Evolutionary conservation across 2,888 invertebrate species (phyloP).

Genomic region (Germaria angustata): DNA sequence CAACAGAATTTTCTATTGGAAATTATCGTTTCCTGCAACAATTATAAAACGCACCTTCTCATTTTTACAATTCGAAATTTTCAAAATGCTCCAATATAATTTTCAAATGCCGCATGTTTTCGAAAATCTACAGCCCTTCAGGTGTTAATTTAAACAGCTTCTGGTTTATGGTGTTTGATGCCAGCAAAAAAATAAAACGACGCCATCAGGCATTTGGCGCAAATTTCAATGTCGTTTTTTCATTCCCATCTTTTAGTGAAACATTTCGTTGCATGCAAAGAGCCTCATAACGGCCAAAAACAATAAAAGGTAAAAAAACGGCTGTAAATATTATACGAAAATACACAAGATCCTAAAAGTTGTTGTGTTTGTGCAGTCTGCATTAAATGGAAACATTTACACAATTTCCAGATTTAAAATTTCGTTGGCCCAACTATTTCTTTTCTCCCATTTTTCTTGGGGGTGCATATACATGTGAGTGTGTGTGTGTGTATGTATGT

Average conservation of each 20-base stretch:
- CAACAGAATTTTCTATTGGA: no score
- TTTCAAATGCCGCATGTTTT: no score
- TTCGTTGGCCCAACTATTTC: constrained; percentile 10
- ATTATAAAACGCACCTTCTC: no score
- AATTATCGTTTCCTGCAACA: no score
- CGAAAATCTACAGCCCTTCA: background rate
- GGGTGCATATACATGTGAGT: no score
- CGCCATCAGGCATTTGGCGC: constrained; percentile 59
- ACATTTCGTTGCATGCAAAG: constrained; percentile 35
- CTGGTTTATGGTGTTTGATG: constrained; percentile 12
- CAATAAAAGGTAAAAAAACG: constrained; percentile 17
- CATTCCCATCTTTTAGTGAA: background rate
- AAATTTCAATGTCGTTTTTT: constrained; percentile 40
- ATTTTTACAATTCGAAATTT: no score
- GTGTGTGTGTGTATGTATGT: background rate
- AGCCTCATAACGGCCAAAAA: constrained; percentile 18
- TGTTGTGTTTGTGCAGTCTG: background rate
- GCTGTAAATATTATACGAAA: constrained; percentile 31
- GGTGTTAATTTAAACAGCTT: constrained; percentile 20
- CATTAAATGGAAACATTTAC: constrained; percentile 45
- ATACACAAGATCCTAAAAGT: background rate
- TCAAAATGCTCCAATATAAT: no score
- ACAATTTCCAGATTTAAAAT: constrained; percentile 37
- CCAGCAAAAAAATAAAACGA: background rate
- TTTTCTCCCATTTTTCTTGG: background rate